Conservation (phyloP, 1,140 invertebrate genomes). For the Drosophila ficusphila region DNA sequence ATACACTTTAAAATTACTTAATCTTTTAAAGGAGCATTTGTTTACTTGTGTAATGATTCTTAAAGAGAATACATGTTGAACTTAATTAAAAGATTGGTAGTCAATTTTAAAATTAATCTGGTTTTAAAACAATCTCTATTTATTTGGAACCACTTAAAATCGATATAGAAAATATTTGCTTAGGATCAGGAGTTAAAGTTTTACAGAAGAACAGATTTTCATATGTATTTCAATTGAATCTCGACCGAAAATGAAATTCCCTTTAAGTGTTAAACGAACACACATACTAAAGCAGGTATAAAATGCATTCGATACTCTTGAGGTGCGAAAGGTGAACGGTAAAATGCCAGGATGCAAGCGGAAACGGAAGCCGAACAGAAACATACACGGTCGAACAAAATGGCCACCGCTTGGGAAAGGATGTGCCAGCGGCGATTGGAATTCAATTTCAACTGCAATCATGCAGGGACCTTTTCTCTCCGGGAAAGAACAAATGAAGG, state of each 20-base stretch:
- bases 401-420: conserved; percentile 39
- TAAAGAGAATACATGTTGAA: too few species aligned
- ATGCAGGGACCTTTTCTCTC: conserved; percentile 34
- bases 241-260: not conserved
- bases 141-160: too few species aligned
- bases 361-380: conserved; percentile 37
- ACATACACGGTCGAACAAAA: conserved; percentile 35
- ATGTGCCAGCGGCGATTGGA: conserved; percentile 39
- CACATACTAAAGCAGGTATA: not conserved
- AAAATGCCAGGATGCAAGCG: conserved; percentile 7
- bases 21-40: too few species aligned
- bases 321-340: conserved; percentile 19
- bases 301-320: conserved; percentile 19
- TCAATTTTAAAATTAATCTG: too few species aligned
- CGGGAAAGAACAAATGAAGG: conserved; percentile 24
- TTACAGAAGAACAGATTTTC: too few species aligned
- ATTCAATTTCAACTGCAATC: conserved; percentile 72
- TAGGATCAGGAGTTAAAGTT: too few species aligned
- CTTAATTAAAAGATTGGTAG: too few species aligned
- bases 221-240: too few species aligned
- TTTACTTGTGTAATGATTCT: too few species aligned
- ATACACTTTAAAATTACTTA: too few species aligned
- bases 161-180: too few species aligned
- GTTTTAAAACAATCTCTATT: too few species aligned
- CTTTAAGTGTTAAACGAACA: conserved; percentile 4